Percentiles rank a stretch among this genome's conserved stretches.
Conservation (phyloP, 1,140 invertebrate species). For the Vanessa atalanta region DNA sequence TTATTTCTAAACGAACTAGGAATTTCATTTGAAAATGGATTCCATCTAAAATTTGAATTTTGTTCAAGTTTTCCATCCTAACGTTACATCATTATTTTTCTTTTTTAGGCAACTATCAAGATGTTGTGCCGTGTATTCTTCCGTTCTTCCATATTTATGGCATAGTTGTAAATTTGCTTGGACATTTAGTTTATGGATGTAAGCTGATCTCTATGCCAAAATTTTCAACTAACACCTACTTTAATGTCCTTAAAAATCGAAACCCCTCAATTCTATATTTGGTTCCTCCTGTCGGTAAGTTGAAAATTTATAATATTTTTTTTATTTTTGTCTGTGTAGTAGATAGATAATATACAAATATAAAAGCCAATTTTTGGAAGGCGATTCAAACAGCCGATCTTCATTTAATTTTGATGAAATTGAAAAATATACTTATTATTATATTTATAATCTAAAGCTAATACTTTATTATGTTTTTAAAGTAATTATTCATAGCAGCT, state of each 20-base stretch:
- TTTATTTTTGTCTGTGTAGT: background rate
- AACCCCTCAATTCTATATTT: conserved; percentile 82
- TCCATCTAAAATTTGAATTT: too few species aligned
- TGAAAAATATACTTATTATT: too few species aligned
- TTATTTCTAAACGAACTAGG: background rate
- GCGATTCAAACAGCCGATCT: too few species aligned
- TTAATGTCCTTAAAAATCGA: conserved; percentile 82
- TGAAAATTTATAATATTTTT: background rate
- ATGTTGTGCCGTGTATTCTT: conserved; percentile 85
- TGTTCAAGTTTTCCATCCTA: too few species aligned
- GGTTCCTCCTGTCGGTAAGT: conserved; percentile 85
- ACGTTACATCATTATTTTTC: background rate
- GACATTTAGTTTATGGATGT: conserved; percentile 83
- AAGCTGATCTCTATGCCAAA: conserved; percentile 88
- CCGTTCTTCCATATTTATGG: conserved; percentile 96
- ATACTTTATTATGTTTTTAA: too few species aligned
- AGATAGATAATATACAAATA: too few species aligned
- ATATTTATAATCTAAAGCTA: too few species aligned
- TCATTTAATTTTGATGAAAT: too few species aligned
- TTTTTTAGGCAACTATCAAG: conserved; percentile 77
- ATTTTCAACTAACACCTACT: conserved; percentile 85
- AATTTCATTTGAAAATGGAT: background rate
- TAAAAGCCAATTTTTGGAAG: too few species aligned
- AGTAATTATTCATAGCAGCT: too few species aligned
- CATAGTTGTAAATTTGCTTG: conserved; percentile 82